Evolutionary conservation across 2,113 vertebrate species (phyloP), one percentile per base, ranked within the genome.

Genomic region (Hippocampus barbouri): DNA sequence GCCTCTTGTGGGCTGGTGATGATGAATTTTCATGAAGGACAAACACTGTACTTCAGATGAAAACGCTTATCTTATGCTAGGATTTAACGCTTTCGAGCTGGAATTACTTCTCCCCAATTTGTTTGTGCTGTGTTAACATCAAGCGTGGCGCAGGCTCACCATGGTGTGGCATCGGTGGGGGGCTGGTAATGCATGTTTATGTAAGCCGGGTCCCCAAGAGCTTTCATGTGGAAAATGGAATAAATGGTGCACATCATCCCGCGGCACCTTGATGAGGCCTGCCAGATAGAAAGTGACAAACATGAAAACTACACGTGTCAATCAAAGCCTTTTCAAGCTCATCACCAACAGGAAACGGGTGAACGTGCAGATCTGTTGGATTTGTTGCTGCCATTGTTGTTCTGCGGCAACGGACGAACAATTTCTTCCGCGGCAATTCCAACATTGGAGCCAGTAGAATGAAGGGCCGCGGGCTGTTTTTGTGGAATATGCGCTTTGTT

Each of bases 1-100:
- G 84, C 85, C 83, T 88, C 87, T 85, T 83, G 81, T 83, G 83
- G 72, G 70, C 63, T 74, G 66, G 73, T 54, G 41, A 89, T 91
- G 88, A 88, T 91, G 88, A 88, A 91, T 89, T 91, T 89, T 89
- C 79, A 92, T 92, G 86, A 90, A 90, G 87, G 89, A 85, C 86
- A 87, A 90, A 87, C 87, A 82, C 86, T 79, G 79, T 83, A 79
- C 84, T 87, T 83, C 76, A 81, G 85, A 86, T 80, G 80, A 88
- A 87, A 85, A 74, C 83, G 80, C 82, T 85, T 86, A 88, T 88
- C 83, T 84, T 47, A 83, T 49, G 11, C 40, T 66, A 86, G 87
- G 87, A 90, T 88, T 90, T 89, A 90, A 86, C 79, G 85, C 78
- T 87, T 85, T 78, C 71, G 79, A 77, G 82, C 80, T 66, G 74